These are phyloP conservation scores for Ophraella communa DNA, from an alignment of 2,888 invertebrate genomes.

Conservation along the genomic window DNA sequence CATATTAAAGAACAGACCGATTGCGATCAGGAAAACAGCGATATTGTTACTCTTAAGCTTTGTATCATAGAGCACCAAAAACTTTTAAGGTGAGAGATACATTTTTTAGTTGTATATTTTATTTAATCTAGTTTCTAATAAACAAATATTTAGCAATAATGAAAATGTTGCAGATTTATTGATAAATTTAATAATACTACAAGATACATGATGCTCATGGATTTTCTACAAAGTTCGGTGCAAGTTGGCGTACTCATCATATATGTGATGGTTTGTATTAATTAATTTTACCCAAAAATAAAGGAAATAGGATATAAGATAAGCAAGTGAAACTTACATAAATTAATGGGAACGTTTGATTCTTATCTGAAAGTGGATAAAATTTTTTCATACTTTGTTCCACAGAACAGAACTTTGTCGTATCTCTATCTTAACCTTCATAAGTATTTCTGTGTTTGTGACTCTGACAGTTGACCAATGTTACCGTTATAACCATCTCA, in stretches of 20 bases:
- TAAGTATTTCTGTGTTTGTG: too few relatives aligned
- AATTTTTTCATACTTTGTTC: too few relatives aligned
- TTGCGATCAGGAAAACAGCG: neutral
- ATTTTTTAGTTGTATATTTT: neutral
- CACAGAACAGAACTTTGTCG: too few relatives aligned
- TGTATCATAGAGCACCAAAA: slow-evolving; percentile 11
- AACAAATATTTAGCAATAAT: neutral
- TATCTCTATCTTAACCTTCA: too few relatives aligned
- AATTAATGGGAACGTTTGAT: too few relatives aligned
- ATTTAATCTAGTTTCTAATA: neutral
- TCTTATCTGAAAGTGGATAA: too few relatives aligned
- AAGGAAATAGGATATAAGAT: too few relatives aligned
- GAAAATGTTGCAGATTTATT: slow-evolving; percentile 1
- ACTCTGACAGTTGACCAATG: too few relatives aligned
- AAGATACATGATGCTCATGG: slow-evolving; percentile 10
- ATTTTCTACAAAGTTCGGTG: slow-evolving; percentile 13
- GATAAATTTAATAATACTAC: slow-evolving; percentile 5
- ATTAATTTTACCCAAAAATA: too few relatives aligned
- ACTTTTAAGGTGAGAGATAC: neutral
- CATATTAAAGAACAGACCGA: neutral
- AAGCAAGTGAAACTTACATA: too few relatives aligned
- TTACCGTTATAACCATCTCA: too few relatives aligned
- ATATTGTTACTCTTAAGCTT: slow-evolving; percentile 8
- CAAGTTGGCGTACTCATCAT: slow-evolving; percentile 4
- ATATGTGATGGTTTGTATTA: slow-evolving; percentile 2